Percentiles rank a stretch among this genome's conserved stretches.
phyloP scores from a whole-genome alignment of 2,113 vertebrate species.

The Coturnix japonica region DNA sequence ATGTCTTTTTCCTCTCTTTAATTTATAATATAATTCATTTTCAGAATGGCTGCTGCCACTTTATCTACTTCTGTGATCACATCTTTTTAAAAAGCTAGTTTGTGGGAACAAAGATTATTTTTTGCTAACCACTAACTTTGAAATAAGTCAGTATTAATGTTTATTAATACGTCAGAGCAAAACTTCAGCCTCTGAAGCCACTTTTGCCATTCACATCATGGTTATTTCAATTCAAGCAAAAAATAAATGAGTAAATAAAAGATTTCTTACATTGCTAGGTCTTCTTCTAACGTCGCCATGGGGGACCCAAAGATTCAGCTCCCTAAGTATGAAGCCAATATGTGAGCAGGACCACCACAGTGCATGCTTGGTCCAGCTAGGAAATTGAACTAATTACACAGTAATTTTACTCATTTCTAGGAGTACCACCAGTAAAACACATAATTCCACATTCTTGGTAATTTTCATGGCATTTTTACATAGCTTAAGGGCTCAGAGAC shows the following conservation, averaged over 20 bases:
- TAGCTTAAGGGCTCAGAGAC: neutral
- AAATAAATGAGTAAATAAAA: neutral
- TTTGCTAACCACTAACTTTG: neutral
- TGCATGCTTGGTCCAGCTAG: neutral
- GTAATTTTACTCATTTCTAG: neutral
- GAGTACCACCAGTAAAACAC: neutral
- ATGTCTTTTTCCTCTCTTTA: neutral
- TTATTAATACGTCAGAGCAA: neutral
- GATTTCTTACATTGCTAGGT: neutral
- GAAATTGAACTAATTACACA: neutral
- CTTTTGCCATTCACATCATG: neutral
- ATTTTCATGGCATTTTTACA: neutral
- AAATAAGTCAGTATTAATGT: neutral
- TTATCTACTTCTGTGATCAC: neutral
- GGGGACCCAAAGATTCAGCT: neutral
- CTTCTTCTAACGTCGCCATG: neutral
- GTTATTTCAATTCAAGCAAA: neutral
- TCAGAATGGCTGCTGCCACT: neutral
- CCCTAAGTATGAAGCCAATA: neutral
- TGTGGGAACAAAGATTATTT: neutral
- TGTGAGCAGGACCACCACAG: neutral
- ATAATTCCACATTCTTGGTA: neutral
- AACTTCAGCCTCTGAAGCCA: neutral
- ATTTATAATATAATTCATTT: neutral
- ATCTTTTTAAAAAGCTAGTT: neutral